Base-by-base conservation (phyloP, 2,888 invertebrate species). In the Arctia plantaginis region DNA sequence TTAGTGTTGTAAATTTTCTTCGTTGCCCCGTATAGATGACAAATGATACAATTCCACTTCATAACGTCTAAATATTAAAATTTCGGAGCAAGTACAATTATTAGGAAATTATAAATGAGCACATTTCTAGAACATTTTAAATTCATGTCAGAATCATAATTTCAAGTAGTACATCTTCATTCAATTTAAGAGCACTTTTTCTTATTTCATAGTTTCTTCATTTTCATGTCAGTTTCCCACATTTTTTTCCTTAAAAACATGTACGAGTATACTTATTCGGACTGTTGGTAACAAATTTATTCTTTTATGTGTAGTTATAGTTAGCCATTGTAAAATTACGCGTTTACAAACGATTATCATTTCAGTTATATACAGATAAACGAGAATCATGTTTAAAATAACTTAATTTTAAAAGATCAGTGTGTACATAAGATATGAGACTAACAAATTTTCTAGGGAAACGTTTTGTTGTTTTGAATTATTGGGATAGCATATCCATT, bases 351-450 rank as follows among this genome's bases (percentile, higher is more conserved):
- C 39, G 12, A 2, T 10, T 12, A 39, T 7, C 18, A 30, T 18
- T 62, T 33, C 30, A 62, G 7, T 39, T 39, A 27, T 6, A 62
- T 80, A 69, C 70, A 2, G 4, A 69, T 64, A 65, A 71, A 79
- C 64, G n/a, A n/a, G n/a, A n/a, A n/a, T n/a, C n/a, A n/a, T n/a
- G n/a, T n/a, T n/a, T n/a, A 71, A 77, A 72, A 41, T 33, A 73
- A n/a, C n/a, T n/a, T 77, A 84, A 84, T 77, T 76, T 79, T 64
- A 8, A 73, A 80, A 82, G 69, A 83, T 79, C 3, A 65, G 59
- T 69, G 41, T 65, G 39, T 33, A 30, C 71, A 41, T 68, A 66
- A 71, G 33, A 72, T 62, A 65, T 64, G 66, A 62, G 35, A 74
- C 41, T 55, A 39, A 55, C 64, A 76, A 33, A 67, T 23, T 47